A percentile compares a stretch with the other conserved stretches of the same genome.
These are phyloP conservation scores for Falco rusticolus DNA, from an alignment of 2,797 vertebrate species.

Conservation along the genomic window DNA sequence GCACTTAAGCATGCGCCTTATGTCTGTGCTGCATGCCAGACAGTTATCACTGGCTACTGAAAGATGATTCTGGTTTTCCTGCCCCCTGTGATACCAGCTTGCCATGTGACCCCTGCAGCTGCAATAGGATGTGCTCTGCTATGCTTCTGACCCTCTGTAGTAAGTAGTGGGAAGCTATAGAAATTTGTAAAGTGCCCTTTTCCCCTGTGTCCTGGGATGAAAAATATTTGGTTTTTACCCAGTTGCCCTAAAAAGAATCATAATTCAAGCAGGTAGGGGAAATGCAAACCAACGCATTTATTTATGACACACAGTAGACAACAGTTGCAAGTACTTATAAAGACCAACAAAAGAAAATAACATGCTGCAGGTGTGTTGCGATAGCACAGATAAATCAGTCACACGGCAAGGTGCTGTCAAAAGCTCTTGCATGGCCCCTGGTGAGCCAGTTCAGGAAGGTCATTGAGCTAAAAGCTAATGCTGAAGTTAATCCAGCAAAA, in stretches of 20 bases:
- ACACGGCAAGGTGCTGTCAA: not conserved
- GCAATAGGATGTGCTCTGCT: not conserved
- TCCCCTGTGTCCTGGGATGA: not conserved
- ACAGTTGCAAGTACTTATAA: not conserved
- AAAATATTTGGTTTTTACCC: not conserved
- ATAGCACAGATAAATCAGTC: not conserved
- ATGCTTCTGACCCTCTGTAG: not conserved
- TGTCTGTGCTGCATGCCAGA: not conserved
- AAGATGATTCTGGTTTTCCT: not conserved
- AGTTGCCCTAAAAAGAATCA: not conserved
- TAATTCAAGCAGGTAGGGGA: not conserved
- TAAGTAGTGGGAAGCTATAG: not conserved
- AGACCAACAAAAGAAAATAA: not conserved
- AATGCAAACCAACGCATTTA: not conserved
- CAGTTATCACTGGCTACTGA: not conserved
- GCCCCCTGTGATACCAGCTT: not conserved
- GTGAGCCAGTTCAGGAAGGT: not conserved
- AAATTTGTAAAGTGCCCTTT: not conserved
- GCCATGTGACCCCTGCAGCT: not conserved
- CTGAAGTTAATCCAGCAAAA: not conserved
- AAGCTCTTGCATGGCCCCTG: not conserved
- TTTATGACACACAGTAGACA: not conserved
- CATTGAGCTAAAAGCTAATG: not conserved
- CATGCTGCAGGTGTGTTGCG: not conserved
- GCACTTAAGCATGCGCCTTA: not conserved